Conservation (phyloP, 92 coral and sea anemone species). For the Parazoanthus atlanticus region DNA sequence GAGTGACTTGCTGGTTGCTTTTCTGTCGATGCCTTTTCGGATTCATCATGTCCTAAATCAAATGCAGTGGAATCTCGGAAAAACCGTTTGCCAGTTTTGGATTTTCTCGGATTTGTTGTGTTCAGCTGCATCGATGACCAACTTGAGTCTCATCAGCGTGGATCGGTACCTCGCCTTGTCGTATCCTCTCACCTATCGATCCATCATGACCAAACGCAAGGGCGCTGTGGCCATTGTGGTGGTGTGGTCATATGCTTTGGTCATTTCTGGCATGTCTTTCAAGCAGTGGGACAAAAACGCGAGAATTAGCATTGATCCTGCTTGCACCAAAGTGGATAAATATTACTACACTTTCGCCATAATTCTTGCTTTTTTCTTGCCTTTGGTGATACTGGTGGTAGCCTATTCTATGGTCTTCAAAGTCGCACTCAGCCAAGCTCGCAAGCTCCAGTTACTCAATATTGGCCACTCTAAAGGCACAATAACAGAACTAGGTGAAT, state of each 20-base stretch:
- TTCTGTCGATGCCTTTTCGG: conserved; percentile 88
- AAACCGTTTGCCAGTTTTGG: conserved; percentile 78
- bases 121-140: conserved; percentile 86
- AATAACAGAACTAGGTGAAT: conserved; percentile 49
- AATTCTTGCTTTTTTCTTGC: conserved; percentile 81
- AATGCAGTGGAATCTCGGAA: conserved; percentile 91
- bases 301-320: conserved; percentile 26
- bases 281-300: conserved; percentile 81
- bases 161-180: conserved; percentile 92
- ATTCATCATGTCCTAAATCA: conserved; percentile 84
- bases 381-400: conserved; percentile 75
- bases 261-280: conserved; percentile 81
- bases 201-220: conserved; percentile 77
- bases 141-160: conserved; percentile 81
- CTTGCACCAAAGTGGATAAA: conserved; percentile 80
- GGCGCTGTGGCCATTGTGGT: conserved; percentile 67
- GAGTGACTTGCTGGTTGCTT: conserved; percentile 87
- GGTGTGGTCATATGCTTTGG: conserved; percentile 82
- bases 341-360: conserved; percentile 82
- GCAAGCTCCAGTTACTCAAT: conserved; percentile 66
- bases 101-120: conserved; percentile 84
- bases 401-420: conserved; percentile 91
- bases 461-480: conserved; percentile 49
- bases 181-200: conserved; percentile 85
- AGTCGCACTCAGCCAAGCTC: conserved; percentile 91